These are phyloP conservation scores for Marmota monax DNA, from an alignment of 2,113 vertebrate genomes.

Conservation along the genomic window DNA sequence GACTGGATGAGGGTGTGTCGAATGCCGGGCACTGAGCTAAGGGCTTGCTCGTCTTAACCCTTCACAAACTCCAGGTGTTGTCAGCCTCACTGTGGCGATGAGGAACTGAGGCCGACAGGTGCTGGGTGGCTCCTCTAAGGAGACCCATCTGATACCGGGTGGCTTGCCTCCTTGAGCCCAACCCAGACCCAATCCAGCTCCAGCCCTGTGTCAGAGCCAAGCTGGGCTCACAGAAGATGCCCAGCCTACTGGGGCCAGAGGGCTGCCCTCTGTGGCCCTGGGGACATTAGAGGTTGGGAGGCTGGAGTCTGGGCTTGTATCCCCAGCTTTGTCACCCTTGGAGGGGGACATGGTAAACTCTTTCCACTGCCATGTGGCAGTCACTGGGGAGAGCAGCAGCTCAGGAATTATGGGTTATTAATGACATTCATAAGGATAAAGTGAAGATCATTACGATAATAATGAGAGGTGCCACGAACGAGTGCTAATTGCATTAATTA, in stretches of 20 bases:
- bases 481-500: background rate
- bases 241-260: fast-evolving
- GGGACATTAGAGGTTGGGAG: background rate
- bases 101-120: background rate
- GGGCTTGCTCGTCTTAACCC: background rate
- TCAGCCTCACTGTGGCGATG: background rate
- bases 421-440: background rate
- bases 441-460: background rate
- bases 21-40: background rate
- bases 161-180: fast-evolving
- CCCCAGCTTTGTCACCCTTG: background rate
- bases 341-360: background rate
- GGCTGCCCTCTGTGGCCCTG: fast-evolving
- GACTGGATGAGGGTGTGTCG: fast-evolving
- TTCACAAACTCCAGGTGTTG: background rate
- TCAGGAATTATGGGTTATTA: background rate
- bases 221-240: fast-evolving
- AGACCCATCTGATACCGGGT: background rate
- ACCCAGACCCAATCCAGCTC: no score
- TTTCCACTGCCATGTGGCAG: background rate
- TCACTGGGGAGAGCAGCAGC: background rate
- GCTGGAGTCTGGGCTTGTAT: background rate
- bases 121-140: background rate
- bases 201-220: fast-evolving
- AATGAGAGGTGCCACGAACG: background rate